Evolutionary conservation across 2,888 invertebrate genomes (phyloP).

Genomic region (Baccha elongata): DNA sequence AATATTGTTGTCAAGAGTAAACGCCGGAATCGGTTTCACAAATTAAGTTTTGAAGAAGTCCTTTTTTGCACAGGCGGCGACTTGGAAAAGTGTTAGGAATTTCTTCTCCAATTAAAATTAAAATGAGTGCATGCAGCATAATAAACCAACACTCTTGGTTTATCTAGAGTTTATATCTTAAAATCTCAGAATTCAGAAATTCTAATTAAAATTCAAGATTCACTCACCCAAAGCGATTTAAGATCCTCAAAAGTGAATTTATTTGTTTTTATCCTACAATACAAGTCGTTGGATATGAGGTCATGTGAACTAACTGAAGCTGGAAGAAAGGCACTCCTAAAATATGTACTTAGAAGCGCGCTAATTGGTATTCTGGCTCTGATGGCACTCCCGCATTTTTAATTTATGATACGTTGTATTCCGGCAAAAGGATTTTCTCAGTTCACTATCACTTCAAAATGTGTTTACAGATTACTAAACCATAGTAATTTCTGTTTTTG

Average conservation of each 20-base stretch:
- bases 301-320: neutral
- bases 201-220: conserved; percentile 46
- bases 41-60: neutral
- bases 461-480: neutral
- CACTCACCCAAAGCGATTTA: neutral
- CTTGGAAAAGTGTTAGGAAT: neutral
- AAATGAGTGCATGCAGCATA: neutral
- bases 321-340: neutral
- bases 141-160: too few species aligned
- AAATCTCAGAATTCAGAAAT: neutral
- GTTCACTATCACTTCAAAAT: neutral
- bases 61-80: neutral
- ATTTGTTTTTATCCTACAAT: neutral
- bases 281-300: neutral
- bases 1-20: conserved; percentile 2
- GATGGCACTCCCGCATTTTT: conserved; percentile 23
- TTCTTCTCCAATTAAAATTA: conserved; percentile 10
- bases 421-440: neutral
- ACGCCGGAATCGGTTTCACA: conserved; percentile 13
- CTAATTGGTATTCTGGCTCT: conserved; percentile 56
- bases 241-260: neutral
- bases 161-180: neutral
- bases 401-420: conserved; percentile 28
- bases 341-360: conserved; percentile 34
- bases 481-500: neutral